Evolutionary conservation across 1,140 invertebrate genomes (phyloP).

Genomic region (Scylla paramamosain): DNA sequence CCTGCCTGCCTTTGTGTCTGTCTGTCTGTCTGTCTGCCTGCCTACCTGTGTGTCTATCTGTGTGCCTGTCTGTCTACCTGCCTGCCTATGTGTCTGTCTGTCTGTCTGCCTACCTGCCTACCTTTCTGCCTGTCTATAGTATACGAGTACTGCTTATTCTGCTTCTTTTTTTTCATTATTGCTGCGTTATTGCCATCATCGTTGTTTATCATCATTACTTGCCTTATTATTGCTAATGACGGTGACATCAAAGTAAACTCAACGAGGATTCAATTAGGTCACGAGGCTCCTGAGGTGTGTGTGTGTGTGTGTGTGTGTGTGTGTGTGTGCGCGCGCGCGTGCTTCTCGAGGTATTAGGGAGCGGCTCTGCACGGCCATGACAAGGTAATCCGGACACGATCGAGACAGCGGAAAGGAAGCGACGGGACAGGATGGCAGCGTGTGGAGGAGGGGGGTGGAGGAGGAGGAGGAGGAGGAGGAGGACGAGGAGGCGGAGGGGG

Average conservation of each 20-base stretch:
- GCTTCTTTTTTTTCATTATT: background rate
- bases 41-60: background rate
- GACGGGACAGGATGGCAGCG: background rate
- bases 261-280: background rate
- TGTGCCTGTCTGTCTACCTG: too few relatives aligned
- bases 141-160: background rate
- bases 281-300: background rate
- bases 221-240: background rate
- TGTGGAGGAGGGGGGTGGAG: background rate
- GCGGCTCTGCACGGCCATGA: background rate
- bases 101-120: too few relatives aligned
- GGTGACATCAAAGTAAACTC: background rate
- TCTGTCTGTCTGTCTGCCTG: background rate
- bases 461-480: background rate
- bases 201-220: background rate
- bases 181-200: background rate
- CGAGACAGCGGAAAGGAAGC: background rate
- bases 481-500: too few relatives aligned
- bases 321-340: background rate
- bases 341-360: background rate
- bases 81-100: too few relatives aligned
- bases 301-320: conserved; percentile 7
- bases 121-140: background rate
- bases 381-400: background rate
- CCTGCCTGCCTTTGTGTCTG: too few relatives aligned